Percentiles rank a stretch among this genome's conserved stretches.
Evolutionary conservation across 2,113 vertebrate genomes (phyloP).

Genomic region (Sarotherodon lohbergeri): DNA sequence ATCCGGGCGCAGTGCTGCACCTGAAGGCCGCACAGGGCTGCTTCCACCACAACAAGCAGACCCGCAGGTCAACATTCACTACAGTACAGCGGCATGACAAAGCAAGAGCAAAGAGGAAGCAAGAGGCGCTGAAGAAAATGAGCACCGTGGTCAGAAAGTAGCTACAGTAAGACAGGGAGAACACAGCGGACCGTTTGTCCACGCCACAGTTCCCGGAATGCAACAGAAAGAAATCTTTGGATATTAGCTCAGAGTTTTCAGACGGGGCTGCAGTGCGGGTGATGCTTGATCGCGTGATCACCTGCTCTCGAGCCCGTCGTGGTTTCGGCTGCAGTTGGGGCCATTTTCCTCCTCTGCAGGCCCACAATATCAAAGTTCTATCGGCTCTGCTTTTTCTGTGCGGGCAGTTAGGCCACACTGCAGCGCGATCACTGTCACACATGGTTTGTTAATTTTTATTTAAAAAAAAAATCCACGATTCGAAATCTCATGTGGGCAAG

Average conservation of each 20-base stretch:
- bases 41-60: not conserved
- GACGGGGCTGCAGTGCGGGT: not conserved
- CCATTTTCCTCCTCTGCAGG: not conserved
- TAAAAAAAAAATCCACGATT: not conserved
- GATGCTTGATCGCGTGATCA: not conserved
- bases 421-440: not conserved
- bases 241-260: slow-evolving; percentile 80
- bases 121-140: fast-evolving
- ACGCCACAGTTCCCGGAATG: slow-evolving; percentile 84
- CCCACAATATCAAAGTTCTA: not conserved
- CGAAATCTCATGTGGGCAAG: not conserved
- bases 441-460: not conserved
- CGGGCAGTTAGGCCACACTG: not conserved
- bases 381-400: not conserved
- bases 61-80: not conserved
- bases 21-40: not conserved
- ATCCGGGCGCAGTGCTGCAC: not conserved
- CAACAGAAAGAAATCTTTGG: slow-evolving; percentile 91
- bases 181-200: slow-evolving; percentile 42
- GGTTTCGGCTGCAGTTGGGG: not conserved
- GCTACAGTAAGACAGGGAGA: not conserved
- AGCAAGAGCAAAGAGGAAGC: slow-evolving; percentile 15
- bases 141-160: slow-evolving; percentile 28
- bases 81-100: not conserved
- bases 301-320: not conserved